A percentile compares a stretch with the other conserved stretches of the same genome.
phyloP scores from a whole-genome alignment of 2,113 vertebrate species.

The Zootoca vivipara region DNA sequence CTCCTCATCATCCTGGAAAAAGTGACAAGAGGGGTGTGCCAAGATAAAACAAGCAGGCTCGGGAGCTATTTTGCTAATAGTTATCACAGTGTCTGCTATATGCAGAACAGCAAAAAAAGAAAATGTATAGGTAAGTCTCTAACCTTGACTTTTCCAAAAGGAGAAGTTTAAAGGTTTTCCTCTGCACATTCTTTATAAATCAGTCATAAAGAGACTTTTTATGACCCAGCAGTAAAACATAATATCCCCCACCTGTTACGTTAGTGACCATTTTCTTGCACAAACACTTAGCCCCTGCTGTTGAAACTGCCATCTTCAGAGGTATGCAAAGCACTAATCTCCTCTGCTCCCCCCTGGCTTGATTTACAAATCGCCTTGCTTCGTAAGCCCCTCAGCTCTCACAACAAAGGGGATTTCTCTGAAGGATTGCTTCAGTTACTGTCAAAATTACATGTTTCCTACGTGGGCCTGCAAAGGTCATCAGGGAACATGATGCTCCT shows the following conservation, averaged over 20 bases:
- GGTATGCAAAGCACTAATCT: background rate
- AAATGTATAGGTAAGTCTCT: too few species aligned
- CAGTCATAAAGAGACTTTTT: background rate
- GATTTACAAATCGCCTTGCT: fast-evolving
- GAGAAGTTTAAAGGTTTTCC: background rate
- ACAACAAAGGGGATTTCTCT: background rate
- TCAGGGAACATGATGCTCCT: background rate
- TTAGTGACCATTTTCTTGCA: background rate
- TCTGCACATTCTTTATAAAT: background rate
- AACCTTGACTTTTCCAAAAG: background rate
- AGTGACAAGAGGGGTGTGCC: too few species aligned
- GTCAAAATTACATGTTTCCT: background rate
- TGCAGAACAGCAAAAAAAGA: background rate
- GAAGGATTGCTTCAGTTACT: background rate
- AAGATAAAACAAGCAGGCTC: too few species aligned
- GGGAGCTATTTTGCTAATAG: background rate
- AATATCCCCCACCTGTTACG: fast-evolving
- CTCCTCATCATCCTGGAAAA: too few species aligned
- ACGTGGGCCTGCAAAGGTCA: background rate
- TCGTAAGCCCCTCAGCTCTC: background rate
- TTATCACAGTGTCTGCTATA: background rate
- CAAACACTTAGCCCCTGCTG: fast-evolving
- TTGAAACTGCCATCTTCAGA: background rate
- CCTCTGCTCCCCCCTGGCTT: background rate
- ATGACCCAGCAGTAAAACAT: fast-evolving